phyloP scores from a whole-genome alignment of 2,797 vertebrate species.

The Sebastolobus altivelis region DNA sequence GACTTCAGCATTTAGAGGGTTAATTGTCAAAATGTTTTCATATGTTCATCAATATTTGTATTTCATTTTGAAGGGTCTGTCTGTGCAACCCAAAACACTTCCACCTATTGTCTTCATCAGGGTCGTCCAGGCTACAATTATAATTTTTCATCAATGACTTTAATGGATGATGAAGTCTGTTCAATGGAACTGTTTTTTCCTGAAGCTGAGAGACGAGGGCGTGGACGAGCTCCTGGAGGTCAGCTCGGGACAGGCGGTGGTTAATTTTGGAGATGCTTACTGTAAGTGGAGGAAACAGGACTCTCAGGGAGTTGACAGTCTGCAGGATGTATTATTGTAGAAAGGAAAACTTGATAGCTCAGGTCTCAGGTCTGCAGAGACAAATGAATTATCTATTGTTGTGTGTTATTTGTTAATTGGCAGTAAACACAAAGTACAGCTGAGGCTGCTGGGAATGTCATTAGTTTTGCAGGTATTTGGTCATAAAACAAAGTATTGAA shows the following conservation, averaged over 20 bases:
- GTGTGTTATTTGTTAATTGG: too few relatives aligned
- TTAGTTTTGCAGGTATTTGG: too few relatives aligned
- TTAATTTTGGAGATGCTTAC: not conserved
- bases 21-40: too few relatives aligned
- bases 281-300: not conserved
- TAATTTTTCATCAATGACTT: not conserved
- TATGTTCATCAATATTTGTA: not conserved
- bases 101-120: conserved; percentile 1
- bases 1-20: too few relatives aligned
- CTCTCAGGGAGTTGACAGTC: not conserved
- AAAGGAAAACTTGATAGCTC: not conserved
- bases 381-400: too few relatives aligned
- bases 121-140: not conserved
- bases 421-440: too few relatives aligned
- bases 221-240: not conserved
- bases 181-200: not conserved
- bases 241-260: not conserved
- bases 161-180: not conserved
- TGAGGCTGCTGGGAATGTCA: too few relatives aligned
- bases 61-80: not conserved
- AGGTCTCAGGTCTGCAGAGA: too few relatives aligned
- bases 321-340: not conserved
- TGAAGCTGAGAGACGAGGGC: not conserved
- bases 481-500: too few relatives aligned
- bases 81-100: not conserved